Evolutionary conservation across 2,797 vertebrate genomes (phyloP), one percentile per base, ranked within the genome.

Genomic region (Otus scops): DNA sequence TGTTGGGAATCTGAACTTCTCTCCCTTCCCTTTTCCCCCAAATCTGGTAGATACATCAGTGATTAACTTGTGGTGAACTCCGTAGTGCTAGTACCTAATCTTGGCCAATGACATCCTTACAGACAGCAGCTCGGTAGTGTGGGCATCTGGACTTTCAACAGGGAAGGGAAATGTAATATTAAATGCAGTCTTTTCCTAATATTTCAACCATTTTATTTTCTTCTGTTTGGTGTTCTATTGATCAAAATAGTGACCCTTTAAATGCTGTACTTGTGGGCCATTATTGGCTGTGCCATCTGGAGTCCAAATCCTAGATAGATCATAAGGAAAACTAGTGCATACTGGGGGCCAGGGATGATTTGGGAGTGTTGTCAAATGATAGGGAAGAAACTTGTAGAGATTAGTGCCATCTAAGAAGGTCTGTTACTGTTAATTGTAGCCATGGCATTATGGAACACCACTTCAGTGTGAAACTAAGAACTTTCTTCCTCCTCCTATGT

Each of bases 401-500:
- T 20, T 21, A n/a, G 6, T 27, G 19, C 22, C 0, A 0, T 2
- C 24, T n/a, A 24, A 50, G 54, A 48, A 80, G 11, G 13, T 82
- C 32, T 74, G 23, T 28, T 63, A 14, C 32, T 69, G 34, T 45
- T 36, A 34, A 32, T 43, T 51, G 28, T 57, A 48, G 34, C 38
- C 34, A 7, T n/a, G 34, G 23, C 6, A 3, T 47, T 57, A 14
- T 4, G 21, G n/a, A 41, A 17, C 10, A 36, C 22, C 22, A 13
- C 14, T 38, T 50, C 3, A 30, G 14, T 9, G 16, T 28, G 32
- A 28, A 45, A 20, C 5, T 5, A 17, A n/a, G 43, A 77, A n/a
- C 11, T 67, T 73, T 4, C 45, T 57, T 69, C 65, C 19, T 45
- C 60, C n/a, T 32, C 4, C 23, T 5, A 0, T 3, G 0, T 30